These are phyloP conservation scores for Argopecten irradians DNA, from an alignment of 1,140 invertebrate genomes.

Conservation along the genomic window DNA sequence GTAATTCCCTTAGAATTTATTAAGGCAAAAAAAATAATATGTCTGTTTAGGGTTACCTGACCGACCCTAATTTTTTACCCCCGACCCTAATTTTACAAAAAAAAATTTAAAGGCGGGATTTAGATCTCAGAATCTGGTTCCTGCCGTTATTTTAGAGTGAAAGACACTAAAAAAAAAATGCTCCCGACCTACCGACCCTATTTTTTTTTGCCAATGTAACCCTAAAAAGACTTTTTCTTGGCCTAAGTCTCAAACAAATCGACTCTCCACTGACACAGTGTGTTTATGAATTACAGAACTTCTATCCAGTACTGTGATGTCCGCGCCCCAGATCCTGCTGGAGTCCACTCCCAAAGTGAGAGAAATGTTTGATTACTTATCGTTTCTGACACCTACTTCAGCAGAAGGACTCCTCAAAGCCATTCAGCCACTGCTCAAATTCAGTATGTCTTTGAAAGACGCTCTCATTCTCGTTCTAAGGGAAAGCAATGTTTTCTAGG, in stretches of 20 bases:
- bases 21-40: too few relatives aligned
- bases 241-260: background rate
- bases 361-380: conserved; percentile 75
- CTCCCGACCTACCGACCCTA: too few relatives aligned
- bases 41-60: too few relatives aligned
- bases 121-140: too few relatives aligned
- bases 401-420: conserved; percentile 74
- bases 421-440: conserved; percentile 76
- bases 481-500: conserved; percentile 78
- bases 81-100: too few relatives aligned
- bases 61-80: too few relatives aligned
- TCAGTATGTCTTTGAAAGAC: conserved; percentile 77
- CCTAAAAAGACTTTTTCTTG: too few relatives aligned
- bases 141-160: too few relatives aligned
- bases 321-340: conserved; percentile 72
- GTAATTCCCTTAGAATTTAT: too few relatives aligned
- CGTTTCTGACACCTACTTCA: conserved; percentile 72
- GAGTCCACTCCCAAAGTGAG: conserved; percentile 72
- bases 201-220: too few relatives aligned
- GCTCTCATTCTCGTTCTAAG: conserved; percentile 76
- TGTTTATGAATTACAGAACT: conserved; percentile 66
- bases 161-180: too few relatives aligned
- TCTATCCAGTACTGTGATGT: conserved; percentile 70
- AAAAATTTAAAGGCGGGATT: too few relatives aligned
- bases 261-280: background rate